A percentile compares a stretch with the other conserved stretches of the same genome.
phyloP scores from a whole-genome alignment of 2,113 vertebrate genomes.

The Hiodon alosoides region DNA sequence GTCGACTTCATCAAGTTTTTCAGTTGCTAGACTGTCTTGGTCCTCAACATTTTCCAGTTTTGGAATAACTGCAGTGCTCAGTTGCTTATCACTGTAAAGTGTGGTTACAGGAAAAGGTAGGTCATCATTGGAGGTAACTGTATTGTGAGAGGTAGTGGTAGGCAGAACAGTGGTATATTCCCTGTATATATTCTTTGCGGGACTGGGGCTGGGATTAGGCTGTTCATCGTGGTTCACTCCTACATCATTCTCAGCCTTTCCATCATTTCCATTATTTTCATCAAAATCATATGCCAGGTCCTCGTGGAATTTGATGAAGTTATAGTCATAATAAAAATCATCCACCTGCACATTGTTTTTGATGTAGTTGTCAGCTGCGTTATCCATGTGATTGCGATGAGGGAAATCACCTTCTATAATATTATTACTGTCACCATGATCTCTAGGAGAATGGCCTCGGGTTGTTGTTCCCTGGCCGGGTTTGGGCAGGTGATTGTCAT shows the following conservation, averaged over 20 bases:
- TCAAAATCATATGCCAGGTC: conserved; percentile 71
- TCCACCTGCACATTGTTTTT: conserved; percentile 69
- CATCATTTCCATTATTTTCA: conserved; percentile 34
- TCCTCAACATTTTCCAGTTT: conserved; percentile 5
- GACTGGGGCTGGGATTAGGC: conserved; percentile 20
- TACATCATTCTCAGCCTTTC: conserved; percentile 27
- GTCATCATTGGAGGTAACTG: conserved; percentile 14
- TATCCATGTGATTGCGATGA: conserved; percentile 48
- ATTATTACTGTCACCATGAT: conserved; percentile 44
- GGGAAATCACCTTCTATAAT: conserved; percentile 63
- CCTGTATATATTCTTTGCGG: conserved; percentile 16
- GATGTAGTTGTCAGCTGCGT: conserved; percentile 38
- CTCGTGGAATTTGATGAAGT: conserved; percentile 95
- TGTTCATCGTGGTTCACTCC: conserved; percentile 16
- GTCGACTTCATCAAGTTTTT: not conserved
- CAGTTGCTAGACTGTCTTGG: not conserved
- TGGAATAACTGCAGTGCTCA: not conserved
- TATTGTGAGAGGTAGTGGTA: not conserved
- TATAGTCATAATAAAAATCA: conserved; percentile 97
- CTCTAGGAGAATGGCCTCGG: conserved; percentile 37
- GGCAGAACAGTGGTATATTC: conserved; percentile 27
- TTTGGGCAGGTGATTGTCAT: conserved; percentile 34
- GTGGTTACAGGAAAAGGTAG: not conserved
- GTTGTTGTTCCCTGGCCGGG: conserved; percentile 32
- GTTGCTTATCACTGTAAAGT: not conserved